These are phyloP conservation scores for Achlya flavicornis DNA, from an alignment of 2,888 invertebrate species.

Conservation along the genomic window DNA sequence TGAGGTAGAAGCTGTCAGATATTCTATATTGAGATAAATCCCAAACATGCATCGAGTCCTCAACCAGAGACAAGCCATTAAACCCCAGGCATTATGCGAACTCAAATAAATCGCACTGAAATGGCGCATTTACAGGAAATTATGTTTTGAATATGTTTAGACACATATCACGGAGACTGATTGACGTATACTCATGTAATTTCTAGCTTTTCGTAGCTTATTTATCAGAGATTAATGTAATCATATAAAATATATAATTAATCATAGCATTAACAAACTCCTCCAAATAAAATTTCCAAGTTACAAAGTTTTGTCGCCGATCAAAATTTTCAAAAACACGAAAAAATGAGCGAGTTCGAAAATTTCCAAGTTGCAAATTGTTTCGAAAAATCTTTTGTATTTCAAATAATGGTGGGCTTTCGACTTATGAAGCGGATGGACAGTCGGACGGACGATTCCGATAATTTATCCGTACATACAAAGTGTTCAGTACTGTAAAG, in stretches of 20 bases:
- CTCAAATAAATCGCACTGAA: background rate
- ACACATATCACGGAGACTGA: no score
- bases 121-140: background rate
- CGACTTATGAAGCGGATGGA: background rate
- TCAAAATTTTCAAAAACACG: background rate
- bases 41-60: background rate
- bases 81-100: background rate
- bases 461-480: background rate
- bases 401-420: background rate
- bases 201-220: no score
- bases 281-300: no score
- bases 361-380: background rate
- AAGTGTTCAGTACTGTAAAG: background rate
- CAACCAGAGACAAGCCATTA: background rate
- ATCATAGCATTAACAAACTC: no score
- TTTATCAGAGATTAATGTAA: no score
- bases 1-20: no score
- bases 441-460: background rate
- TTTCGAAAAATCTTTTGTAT: background rate
- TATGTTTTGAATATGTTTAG: background rate
- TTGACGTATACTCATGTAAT: no score
- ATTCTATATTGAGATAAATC: background rate
- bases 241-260: no score
- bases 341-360: background rate
- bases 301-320: no score